Conservation (phyloP, 2,888 invertebrate species). For the Pheosia tremula region DNA sequence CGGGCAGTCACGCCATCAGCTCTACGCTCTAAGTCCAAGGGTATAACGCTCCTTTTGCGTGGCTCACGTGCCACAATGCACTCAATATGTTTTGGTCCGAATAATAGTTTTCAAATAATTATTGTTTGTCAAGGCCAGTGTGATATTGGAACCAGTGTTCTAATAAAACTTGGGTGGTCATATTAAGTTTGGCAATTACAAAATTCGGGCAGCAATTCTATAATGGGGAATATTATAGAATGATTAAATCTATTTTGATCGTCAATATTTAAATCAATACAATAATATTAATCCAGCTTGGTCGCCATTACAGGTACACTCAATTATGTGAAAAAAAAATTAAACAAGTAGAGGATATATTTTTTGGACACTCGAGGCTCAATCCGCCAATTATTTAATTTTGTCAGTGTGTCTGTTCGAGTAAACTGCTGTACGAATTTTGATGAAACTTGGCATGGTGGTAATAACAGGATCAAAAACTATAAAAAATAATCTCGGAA, state of each 20-base stretch:
- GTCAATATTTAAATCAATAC: too few relatives aligned
- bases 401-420: too few relatives aligned
- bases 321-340: too few relatives aligned
- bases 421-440: too few relatives aligned
- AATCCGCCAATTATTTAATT: too few relatives aligned
- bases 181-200: neutral
- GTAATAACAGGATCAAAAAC: too few relatives aligned
- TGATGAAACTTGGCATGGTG: too few relatives aligned
- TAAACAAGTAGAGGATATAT: too few relatives aligned
- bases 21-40: slow-evolving; percentile 47
- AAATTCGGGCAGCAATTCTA: neutral
- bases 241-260: neutral
- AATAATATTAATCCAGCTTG: too few relatives aligned
- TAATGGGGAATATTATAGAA: neutral
- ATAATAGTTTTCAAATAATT: neutral
- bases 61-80: slow-evolving; percentile 9
- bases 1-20: slow-evolving; percentile 62
- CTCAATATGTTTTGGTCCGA: slow-evolving; percentile 1
- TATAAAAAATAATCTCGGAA: too few relatives aligned
- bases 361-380: too few relatives aligned
- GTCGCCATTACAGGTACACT: too few relatives aligned
- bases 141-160: neutral
- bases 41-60: slow-evolving; percentile 15
- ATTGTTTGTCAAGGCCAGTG: slow-evolving; percentile 1
- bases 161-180: neutral